These are phyloP conservation scores for Ictidomys tridecemlineatus DNA, from an alignment of 2,113 vertebrate genomes.

Conservation along the genomic window DNA sequence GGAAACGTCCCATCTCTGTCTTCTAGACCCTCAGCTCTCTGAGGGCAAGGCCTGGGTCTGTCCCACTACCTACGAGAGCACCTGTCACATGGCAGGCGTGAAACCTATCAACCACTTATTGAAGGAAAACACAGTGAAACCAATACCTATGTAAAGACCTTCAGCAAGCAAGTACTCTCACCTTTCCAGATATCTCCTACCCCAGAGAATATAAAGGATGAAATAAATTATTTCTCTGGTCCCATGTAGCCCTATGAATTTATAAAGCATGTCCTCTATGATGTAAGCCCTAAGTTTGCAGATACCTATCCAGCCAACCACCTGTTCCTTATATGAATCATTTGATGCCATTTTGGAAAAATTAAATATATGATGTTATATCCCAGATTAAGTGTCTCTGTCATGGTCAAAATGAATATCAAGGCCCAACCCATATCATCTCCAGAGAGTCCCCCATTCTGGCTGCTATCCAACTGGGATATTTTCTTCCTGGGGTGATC, in stretches of 20 bases:
- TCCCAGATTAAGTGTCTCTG: neutral
- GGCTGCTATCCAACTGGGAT: neutral
- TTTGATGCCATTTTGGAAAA: neutral
- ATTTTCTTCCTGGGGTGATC: neutral
- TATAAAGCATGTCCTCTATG: neutral
- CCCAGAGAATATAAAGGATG: neutral
- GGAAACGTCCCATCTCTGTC: neutral
- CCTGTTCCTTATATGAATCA: neutral
- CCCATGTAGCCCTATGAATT: neutral
- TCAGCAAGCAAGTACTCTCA: neutral
- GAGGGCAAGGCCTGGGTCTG: neutral
- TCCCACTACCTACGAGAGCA: neutral
- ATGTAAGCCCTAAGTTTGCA: conserved; percentile 24
- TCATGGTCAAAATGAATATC: neutral
- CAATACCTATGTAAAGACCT: neutral
- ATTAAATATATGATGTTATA: neutral
- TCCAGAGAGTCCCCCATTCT: neutral
- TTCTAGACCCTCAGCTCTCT: neutral
- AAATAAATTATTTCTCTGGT: neutral
- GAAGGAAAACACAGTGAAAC: neutral
- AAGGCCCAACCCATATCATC: neutral
- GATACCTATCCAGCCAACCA: neutral
- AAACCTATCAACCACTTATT: neutral
- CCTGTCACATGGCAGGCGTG: rapidly evolving
- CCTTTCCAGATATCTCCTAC: neutral